phyloP scores from a whole-genome alignment of 2,797 vertebrate species.

The Alosa sapidissima region DNA sequence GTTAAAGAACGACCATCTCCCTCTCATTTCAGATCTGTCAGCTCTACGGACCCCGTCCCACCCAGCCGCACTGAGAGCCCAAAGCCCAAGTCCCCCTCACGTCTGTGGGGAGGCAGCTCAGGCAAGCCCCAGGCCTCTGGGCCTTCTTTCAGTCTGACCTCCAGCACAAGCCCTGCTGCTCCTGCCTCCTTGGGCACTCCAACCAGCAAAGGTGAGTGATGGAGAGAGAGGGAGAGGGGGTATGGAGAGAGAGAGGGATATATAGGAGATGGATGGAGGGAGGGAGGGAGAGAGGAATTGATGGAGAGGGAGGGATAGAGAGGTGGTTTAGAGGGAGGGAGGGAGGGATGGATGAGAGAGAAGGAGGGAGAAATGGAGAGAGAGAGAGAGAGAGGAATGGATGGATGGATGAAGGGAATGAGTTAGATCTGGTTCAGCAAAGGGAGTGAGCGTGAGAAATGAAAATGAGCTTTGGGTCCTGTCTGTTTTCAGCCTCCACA shows the following conservation, averaged over 20 bases:
- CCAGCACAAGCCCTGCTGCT: background rate
- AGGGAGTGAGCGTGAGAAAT: too few relatives aligned
- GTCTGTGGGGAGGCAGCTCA: constrained; percentile 40
- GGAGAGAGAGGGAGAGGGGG: background rate
- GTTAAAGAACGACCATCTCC: background rate
- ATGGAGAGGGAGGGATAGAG: too few relatives aligned
- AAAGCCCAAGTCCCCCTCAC: constrained; percentile 26
- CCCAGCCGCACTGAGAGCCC: background rate
- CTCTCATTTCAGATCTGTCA: background rate
- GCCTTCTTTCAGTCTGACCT: background rate
- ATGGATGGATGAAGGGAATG: too few relatives aligned
- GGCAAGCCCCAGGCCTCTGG: constrained; percentile 45
- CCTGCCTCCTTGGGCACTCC: background rate
- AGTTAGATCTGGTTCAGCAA: too few relatives aligned
- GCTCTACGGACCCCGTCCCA: constrained; percentile 40
- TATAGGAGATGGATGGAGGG: background rate
- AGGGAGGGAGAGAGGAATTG: too few relatives aligned
- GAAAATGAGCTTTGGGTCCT: background rate
- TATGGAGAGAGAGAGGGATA: background rate
- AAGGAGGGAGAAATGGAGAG: too few relatives aligned
- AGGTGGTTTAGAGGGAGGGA: too few relatives aligned
- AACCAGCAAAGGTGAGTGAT: background rate
- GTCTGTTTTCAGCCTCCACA: background rate
- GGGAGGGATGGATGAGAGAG: too few relatives aligned
- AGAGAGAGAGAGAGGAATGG: too few relatives aligned